Percentiles rank a stretch among this genome's conserved stretches.
These are phyloP conservation scores for Paedocypris sp. DNA, from an alignment of 2,113 vertebrate species.

Conservation along the genomic window DNA sequence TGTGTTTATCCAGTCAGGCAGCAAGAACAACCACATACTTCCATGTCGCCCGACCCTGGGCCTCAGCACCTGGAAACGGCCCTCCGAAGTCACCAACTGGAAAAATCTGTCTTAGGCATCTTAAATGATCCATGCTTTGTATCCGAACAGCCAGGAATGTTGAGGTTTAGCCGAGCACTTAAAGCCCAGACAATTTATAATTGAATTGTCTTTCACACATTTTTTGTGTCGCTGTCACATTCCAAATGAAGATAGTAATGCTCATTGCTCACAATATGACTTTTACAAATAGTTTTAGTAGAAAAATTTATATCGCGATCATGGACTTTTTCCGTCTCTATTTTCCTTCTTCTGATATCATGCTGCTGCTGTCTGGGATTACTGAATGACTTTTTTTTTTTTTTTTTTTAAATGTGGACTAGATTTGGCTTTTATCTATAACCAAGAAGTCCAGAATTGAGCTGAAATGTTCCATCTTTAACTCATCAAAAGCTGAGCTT, in stretches of 20 bases:
- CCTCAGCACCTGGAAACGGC: background rate
- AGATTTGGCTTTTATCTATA: background rate
- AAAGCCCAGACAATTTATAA: background rate
- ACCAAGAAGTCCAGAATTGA: background rate
- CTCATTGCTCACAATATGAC: too few relatives aligned
- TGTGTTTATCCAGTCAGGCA: constrained; percentile 35
- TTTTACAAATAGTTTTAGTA: too few relatives aligned
- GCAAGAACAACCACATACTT: constrained; percentile 18
- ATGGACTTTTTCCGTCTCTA: too few relatives aligned
- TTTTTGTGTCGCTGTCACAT: background rate
- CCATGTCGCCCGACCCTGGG: background rate
- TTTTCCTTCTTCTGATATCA: too few relatives aligned
- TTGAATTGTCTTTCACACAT: background rate
- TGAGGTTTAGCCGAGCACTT: background rate
- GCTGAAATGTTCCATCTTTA: background rate
- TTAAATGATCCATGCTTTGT: constrained; percentile 17
- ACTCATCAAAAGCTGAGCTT: background rate
- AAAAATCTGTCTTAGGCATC: constrained; percentile 5
- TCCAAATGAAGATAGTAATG: background rate
- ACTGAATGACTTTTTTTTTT: too few relatives aligned
- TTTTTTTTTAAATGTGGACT: too few relatives aligned
- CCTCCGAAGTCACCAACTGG: background rate
- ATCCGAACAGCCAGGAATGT: constrained; percentile 19
- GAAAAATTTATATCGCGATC: too few relatives aligned
- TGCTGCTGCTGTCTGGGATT: too few relatives aligned